Evolutionary conservation across 2,113 vertebrate genomes (phyloP).

Genomic region (Neodontobutis hainanensis): DNA sequence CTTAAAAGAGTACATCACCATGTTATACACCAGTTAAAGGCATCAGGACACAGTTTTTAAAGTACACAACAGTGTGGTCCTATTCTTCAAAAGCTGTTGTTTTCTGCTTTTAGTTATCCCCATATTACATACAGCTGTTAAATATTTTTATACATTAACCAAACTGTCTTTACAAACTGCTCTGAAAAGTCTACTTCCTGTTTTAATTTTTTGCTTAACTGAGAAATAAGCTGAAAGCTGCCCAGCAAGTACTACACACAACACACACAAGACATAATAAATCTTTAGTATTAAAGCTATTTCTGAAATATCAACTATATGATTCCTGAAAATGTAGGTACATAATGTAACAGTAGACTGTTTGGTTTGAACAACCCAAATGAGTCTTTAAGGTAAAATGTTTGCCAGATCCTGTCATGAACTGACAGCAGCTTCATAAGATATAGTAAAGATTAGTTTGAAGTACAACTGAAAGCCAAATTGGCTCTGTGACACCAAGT

Average conservation of each 20-base stretch:
- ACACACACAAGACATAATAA: neutral
- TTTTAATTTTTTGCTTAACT: conserved; percentile 1
- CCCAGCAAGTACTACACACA: neutral
- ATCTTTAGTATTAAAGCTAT: neutral
- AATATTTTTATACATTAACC: conserved; percentile 22
- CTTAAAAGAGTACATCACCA: conserved; percentile 17
- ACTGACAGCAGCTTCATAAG: conserved; percentile 7
- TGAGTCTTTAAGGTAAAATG: conserved; percentile 8
- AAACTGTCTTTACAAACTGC: conserved; percentile 1
- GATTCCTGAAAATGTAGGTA: neutral
- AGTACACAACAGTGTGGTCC: conserved; percentile 7
- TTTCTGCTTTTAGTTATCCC: conserved; percentile 11
- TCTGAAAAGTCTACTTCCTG: neutral
- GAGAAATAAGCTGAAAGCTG: neutral
- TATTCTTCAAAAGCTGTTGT: conserved; percentile 15
- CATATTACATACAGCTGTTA: conserved; percentile 8
- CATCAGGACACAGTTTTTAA: neutral
- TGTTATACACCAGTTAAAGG: too few relatives aligned
- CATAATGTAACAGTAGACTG: conserved; percentile 10
- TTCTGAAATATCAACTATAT: neutral
- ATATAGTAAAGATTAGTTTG: conserved; percentile 10
- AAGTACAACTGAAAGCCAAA: conserved; percentile 48
- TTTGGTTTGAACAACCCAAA: conserved; percentile 13
- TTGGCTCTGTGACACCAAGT: conserved; percentile 31
- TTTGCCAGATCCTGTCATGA: conserved; percentile 14